These are phyloP conservation scores for Leptinotarsa defecta DNA, from an alignment of 1,140 invertebrate genomes.

Conservation along the genomic window DNA sequence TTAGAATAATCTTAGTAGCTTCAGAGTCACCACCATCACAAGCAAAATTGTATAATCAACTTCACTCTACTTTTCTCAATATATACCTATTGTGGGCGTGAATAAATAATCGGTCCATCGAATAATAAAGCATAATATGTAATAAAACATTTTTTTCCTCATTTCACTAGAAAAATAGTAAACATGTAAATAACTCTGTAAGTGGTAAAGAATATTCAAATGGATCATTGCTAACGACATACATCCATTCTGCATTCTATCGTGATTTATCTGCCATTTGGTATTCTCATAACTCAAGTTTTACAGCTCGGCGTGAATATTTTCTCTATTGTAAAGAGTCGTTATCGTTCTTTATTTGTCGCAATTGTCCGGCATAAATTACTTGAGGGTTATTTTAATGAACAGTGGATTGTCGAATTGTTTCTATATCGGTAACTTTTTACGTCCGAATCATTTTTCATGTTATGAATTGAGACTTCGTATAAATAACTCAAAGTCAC, in stretches of 20 bases:
- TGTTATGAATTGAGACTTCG: no score
- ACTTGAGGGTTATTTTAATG: no score
- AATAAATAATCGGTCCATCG: not conserved
- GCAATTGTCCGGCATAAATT: no score
- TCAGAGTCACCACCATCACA: not conserved
- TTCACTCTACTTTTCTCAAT: not conserved
- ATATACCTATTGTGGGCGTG: not conserved
- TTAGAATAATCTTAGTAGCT: no score
- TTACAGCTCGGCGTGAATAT: not conserved
- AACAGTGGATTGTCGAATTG: no score
- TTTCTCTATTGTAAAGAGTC: not conserved
- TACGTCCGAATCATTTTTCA: no score
- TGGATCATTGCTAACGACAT: not conserved
- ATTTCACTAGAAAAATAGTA: not conserved
- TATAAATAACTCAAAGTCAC: no score
- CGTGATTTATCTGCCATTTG: not conserved
- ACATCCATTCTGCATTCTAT: not conserved
- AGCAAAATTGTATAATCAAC: not conserved
- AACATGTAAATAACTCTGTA: not conserved
- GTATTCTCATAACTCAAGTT: not conserved
- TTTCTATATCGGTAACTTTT: no score
- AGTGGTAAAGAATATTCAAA: not conserved
- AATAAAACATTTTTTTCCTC: not conserved
- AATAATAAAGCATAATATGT: not conserved
- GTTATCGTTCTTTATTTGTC: no score